Evolutionary conservation across 2,797 vertebrate genomes (phyloP).

Genomic region (Vespertilio murinus): DNA sequence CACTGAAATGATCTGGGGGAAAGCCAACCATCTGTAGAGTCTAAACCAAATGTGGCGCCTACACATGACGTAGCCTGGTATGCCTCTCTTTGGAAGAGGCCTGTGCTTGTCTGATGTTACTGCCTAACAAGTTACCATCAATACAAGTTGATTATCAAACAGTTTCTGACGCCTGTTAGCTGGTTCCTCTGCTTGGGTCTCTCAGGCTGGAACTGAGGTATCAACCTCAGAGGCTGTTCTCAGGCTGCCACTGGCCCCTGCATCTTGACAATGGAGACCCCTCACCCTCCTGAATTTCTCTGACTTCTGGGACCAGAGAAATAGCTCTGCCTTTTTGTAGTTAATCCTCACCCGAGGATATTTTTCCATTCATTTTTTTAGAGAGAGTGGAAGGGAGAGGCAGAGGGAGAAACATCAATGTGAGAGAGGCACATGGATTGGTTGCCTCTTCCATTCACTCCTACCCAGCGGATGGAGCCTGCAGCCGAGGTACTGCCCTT

Average conservation of each 20-base stretch:
- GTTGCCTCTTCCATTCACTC: too few species aligned
- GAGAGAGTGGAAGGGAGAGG: too few species aligned
- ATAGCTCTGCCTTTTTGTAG: neutral
- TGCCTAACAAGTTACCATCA: neutral
- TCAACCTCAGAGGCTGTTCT: neutral
- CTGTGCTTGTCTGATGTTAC: neutral
- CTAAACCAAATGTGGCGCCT: neutral
- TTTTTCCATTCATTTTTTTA: too few species aligned
- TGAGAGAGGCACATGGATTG: too few species aligned
- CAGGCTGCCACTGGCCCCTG: neutral
- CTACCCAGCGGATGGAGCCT: too few species aligned
- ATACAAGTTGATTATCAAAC: neutral
- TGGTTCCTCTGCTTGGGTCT: neutral
- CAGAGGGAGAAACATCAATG: too few species aligned
- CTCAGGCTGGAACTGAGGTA: neutral
- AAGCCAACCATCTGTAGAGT: neutral
- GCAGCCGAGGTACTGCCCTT: too few species aligned
- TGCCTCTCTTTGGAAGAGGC: neutral
- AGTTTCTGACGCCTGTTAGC: neutral
- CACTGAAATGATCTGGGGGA: slow-evolving; percentile 18
- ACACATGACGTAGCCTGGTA: neutral
- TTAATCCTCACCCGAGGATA: too few species aligned
- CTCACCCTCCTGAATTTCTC: neutral
- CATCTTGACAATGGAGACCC: neutral
- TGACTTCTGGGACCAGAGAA: neutral